Percentiles rank a stretch among this genome's conserved stretches.
Evolutionary conservation across 1,140 invertebrate species (phyloP).

Genomic region (Neoseiulus cucumeris): DNA sequence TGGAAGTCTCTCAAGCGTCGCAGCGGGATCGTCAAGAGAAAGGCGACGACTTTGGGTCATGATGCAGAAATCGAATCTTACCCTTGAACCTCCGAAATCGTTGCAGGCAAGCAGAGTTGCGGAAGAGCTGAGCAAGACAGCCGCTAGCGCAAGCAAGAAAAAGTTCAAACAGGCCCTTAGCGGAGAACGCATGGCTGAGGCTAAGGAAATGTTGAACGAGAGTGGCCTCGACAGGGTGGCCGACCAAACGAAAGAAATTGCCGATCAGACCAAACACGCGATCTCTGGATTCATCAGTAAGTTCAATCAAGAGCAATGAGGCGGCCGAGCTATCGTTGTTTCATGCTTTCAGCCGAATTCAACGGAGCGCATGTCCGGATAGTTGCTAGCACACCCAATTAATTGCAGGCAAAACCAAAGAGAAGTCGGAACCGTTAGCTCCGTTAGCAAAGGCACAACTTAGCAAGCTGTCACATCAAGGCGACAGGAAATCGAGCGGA

Average conservation of each 20-base stretch:
- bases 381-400: too few relatives aligned
- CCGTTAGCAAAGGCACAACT: slow-evolving; percentile 6
- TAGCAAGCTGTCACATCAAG: slow-evolving; percentile 11
- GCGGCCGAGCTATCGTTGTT: neutral
- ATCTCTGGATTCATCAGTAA: slow-evolving; percentile 70
- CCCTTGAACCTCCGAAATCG: slow-evolving; percentile 27
- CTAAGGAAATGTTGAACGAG: slow-evolving; percentile 59
- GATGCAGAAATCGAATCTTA: neutral
- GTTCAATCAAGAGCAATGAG: slow-evolving; percentile 23
- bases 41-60: too few relatives aligned
- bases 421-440: slow-evolving; percentile 5
- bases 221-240: slow-evolving; percentile 16
- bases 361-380: neutral
- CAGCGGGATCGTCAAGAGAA: too few relatives aligned
- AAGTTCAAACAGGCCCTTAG: slow-evolving; percentile 35
- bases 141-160: slow-evolving; percentile 60
- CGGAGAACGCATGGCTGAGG: slow-evolving; percentile 61
- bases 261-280: slow-evolving; percentile 68
- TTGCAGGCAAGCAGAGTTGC: slow-evolving; percentile 69
- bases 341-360: neutral
- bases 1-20: too few relatives aligned
- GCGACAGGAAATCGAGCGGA: neutral
- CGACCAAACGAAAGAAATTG: slow-evolving; percentile 51
- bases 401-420: slow-evolving; percentile 6
- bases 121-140: slow-evolving; percentile 40